phyloP scores from a whole-genome alignment of 2,797 vertebrate species.

The Smutsia gigantea region DNA sequence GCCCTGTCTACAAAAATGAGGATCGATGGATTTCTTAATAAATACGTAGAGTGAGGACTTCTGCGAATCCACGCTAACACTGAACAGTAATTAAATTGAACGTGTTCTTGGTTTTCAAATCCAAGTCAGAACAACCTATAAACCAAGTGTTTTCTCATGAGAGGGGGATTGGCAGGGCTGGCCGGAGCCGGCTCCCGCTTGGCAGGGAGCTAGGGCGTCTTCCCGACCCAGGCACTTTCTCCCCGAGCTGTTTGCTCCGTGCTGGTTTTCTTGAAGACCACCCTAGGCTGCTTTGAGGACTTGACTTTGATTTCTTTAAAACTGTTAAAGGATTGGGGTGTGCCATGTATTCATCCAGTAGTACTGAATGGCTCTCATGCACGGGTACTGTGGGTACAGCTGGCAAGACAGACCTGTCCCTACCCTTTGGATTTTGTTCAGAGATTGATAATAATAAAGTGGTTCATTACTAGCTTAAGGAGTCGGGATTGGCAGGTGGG shows the following conservation, averaged over 20 bases:
- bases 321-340: not conserved
- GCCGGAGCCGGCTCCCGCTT: not conserved
- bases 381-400: not conserved
- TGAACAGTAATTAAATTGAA: not conserved
- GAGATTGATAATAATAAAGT: not conserved
- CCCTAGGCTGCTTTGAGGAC: not conserved
- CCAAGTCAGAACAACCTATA: conserved; percentile 4
- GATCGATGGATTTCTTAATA: conserved; percentile 56
- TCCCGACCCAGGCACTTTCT: not conserved
- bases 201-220: not conserved
- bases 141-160: not conserved
- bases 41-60: conserved; percentile 44
- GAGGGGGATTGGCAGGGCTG: not conserved
- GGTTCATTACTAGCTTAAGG: not conserved
- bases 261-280: not conserved
- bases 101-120: conserved; percentile 15
- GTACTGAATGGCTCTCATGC: not conserved
- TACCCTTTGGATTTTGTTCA: not conserved
- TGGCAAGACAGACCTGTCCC: not conserved
- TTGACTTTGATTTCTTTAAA: not conserved
- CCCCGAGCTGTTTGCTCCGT: not conserved
- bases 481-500: too few species aligned
- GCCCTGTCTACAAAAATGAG: conserved; percentile 59
- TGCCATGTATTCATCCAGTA: not conserved
- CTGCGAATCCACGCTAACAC: not conserved